Percentiles rank a stretch among this genome's conserved stretches.
These are phyloP conservation scores for Aphaenogaster ashmeadi DNA, from an alignment of 1,140 invertebrate genomes.

Conservation along the genomic window DNA sequence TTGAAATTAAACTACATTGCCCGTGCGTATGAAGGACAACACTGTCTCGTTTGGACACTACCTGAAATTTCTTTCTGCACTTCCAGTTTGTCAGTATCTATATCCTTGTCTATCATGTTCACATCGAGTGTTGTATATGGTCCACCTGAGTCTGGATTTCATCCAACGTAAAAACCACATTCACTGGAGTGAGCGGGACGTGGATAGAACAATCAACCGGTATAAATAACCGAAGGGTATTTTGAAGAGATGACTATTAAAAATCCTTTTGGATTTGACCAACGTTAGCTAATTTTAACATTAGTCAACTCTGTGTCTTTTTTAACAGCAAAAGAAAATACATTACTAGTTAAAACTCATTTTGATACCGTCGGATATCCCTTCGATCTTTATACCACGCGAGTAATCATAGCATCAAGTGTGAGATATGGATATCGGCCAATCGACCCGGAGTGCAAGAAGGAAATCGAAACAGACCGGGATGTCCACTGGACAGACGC, in stretches of 20 bases:
- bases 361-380: not conserved
- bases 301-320: not conserved
- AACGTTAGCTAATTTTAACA: not conserved
- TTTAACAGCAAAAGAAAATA: not conserved
- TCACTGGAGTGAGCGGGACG: not conserved
- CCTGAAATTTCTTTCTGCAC: constrained; percentile 5
- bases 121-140: not conserved
- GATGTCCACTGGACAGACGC: not conserved
- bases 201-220: not conserved
- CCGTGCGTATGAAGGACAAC: constrained; percentile 17
- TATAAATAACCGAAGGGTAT: not conserved
- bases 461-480: not conserved
- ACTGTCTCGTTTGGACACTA: not conserved
- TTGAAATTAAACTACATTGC: constrained; percentile 28
- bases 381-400: not conserved
- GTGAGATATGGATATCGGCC: not conserved
- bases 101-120: not conserved
- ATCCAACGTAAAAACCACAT: constrained; percentile 4
- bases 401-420: not conserved
- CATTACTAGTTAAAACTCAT: not conserved
- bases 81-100: constrained; percentile 6
- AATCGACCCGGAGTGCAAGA: not conserved
- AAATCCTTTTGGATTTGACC: not conserved
- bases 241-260: not conserved
- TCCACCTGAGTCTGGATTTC: not conserved